Evolutionary conservation across 2,113 vertebrate species (phyloP).

Genomic region (Pelusios castaneus): DNA sequence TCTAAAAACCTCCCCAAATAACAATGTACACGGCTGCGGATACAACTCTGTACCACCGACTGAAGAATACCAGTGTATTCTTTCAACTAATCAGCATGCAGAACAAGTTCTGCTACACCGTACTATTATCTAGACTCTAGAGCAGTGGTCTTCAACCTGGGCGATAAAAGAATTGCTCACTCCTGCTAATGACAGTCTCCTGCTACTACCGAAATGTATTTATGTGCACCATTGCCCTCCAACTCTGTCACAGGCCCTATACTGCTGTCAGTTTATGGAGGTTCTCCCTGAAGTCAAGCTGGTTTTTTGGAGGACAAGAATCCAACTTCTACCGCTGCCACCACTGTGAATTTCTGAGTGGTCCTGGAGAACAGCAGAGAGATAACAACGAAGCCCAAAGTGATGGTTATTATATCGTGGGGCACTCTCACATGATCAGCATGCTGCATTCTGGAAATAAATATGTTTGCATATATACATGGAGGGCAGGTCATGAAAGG

Average conservation of each 20-base stretch:
- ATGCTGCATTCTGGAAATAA: conserved; percentile 24
- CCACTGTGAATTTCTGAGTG: not conserved
- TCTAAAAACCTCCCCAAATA: not conserved
- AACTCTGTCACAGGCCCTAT: not conserved
- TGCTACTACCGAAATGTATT: not conserved
- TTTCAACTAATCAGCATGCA: not conserved
- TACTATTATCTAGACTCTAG: conserved; percentile 19
- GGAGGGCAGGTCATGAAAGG: conserved; percentile 49
- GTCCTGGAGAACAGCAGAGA: not conserved
- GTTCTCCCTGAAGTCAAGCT: not conserved
- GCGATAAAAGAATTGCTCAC: not conserved
- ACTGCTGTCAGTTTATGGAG: not conserved
- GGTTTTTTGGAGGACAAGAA: not conserved
- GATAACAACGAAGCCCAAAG: not conserved
- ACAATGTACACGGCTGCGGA: not conserved
- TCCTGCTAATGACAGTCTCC: conserved; percentile 50
- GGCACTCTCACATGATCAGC: not conserved
- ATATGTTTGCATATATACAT: conserved; percentile 29
- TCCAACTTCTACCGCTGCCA: not conserved
- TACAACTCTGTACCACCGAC: not conserved
- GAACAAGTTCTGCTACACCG: conserved; percentile 16
- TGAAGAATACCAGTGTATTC: not conserved
- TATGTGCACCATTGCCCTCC: conserved; percentile 55
- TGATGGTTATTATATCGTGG: not conserved
- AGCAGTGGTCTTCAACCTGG: too few relatives aligned